Base-by-base conservation (phyloP, 2,113 vertebrate genomes). In the Rhinoptilus africanus region DNA sequence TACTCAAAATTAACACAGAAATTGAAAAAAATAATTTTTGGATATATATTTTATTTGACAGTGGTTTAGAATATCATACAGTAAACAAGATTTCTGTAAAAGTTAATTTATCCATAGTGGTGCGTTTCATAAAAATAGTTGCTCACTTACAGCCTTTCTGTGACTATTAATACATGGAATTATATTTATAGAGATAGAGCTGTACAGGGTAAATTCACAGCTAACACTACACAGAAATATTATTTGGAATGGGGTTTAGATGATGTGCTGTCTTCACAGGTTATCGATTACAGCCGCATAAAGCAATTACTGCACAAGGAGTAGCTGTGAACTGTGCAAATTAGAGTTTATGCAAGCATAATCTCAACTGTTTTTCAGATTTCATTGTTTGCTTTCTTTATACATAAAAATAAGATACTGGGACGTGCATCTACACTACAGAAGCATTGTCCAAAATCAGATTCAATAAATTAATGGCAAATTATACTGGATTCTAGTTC, bases 121-220 rank as follows among this genome's bases (percentile, higher is more conserved):
- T 99, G 99, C 98, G 98, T 99, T 99, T 99, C 98, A 99, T 99
- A 99, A 99, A 99, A 99, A 99, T 99, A 99, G 98, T 99, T 99
- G 99, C 98, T 99, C 99, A 99, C 99, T 99, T 99, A 98, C 98
- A 99, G 99, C 99, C 99, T 99, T 99, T 99, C 98, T 98, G 99
- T 99, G 99, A 99, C 99, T 99, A 98, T 99, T 99, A 99, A 99
- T 99, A 99, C 99, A 99, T 98, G 97, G 98, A 99, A 99, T 99
- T 99, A 98, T 99, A 98, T 99, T 99, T 99, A 99, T 99, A 99
- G 99, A 99, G 98, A 98, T 99, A 99, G 98, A 99, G 98, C 98
- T 99, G 98, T 99, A 99, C 99, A 99, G 98, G 98, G 98, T 99
- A 98, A 99, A 99, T 98, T 99, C 98, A 99, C 99, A 98, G 99